These are phyloP conservation scores for Calephelis virginiensis DNA, from an alignment of 1,140 invertebrate species.

Conservation along the genomic window DNA sequence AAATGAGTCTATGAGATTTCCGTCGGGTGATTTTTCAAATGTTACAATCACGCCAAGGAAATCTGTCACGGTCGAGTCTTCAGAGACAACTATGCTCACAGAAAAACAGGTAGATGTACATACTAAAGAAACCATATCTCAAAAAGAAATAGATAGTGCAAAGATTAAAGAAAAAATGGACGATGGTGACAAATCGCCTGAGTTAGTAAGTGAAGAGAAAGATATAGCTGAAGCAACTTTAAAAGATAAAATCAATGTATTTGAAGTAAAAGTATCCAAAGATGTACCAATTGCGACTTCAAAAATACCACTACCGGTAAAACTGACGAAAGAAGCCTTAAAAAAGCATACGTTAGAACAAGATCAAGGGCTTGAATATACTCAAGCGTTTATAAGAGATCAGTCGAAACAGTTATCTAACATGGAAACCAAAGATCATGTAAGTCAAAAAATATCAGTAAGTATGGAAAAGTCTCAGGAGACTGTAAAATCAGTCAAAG, in stretches of 20 bases:
- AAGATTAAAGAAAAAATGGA: slow-evolving; percentile 70
- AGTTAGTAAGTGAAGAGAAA: slow-evolving; percentile 57
- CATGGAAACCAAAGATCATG: slow-evolving; percentile 42
- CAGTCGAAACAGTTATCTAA: slow-evolving; percentile 66
- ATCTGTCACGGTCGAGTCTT: slow-evolving; percentile 60
- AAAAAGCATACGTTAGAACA: slow-evolving; percentile 75
- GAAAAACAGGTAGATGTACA: slow-evolving; percentile 57
- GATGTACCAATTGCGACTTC: slow-evolving; percentile 63
- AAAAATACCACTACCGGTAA: slow-evolving; percentile 65
- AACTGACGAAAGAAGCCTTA: slow-evolving; percentile 75
- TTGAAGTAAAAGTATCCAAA: slow-evolving; percentile 70
- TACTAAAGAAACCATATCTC: slow-evolving; percentile 61
- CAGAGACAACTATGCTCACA: slow-evolving; percentile 49
- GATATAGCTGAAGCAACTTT: slow-evolving; percentile 72
- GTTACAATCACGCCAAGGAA: slow-evolving; percentile 73
- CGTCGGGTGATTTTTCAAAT: slow-evolving; percentile 76
- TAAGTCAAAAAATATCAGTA: slow-evolving; percentile 49
- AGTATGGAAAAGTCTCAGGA: slow-evolving; percentile 52
- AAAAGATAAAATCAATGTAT: slow-evolving; percentile 72
- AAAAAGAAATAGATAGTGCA: slow-evolving; percentile 69
- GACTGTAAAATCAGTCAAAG: slow-evolving; percentile 63
- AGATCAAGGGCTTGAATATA: slow-evolving; percentile 74
- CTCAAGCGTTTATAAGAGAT: slow-evolving; percentile 75
- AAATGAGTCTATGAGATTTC: slow-evolving; percentile 77
- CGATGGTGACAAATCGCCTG: slow-evolving; percentile 66